A percentile compares a stretch with the other conserved stretches of the same genome.
Conservation (phyloP, 2,888 invertebrate species). For the Phymatocera aterrima region DNA sequence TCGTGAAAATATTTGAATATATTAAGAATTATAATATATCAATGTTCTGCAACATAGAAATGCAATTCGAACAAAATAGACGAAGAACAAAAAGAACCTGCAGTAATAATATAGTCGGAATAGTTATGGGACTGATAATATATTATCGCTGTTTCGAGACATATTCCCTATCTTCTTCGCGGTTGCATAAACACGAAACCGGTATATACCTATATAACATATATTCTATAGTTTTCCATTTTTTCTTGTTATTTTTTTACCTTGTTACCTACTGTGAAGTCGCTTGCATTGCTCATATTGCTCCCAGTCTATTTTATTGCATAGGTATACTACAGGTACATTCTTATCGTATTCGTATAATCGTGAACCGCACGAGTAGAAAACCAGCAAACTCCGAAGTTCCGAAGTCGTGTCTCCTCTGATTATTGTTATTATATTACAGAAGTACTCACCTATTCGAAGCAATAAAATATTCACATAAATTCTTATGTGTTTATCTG, state of each 20-base stretch:
- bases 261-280: not conserved
- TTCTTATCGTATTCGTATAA: slow-evolving; percentile 21
- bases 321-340: not conserved
- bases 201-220: too few relatives aligned
- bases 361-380: not conserved
- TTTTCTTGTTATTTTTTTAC: not conserved
- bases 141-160: slow-evolving; percentile 30
- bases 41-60: not conserved
- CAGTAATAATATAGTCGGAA: not conserved
- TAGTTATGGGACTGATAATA: slow-evolving; percentile 21
- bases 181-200: slow-evolving; percentile 34
- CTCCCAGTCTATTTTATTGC: slow-evolving; percentile 11
- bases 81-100: not conserved
- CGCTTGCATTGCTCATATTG: not conserved
- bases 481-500: too few relatives aligned
- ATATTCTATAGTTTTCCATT: too few relatives aligned
- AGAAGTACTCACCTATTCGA: not conserved
- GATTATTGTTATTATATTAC: not conserved
- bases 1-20: not conserved
- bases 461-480: not conserved
- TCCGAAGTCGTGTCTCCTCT: not conserved
- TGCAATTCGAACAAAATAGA: not conserved
- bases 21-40: not conserved
- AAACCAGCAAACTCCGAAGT: not conserved
- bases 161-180: slow-evolving; percentile 26